Evolutionary conservation across 2,113 vertebrate genomes (phyloP).

Genomic region (Myocastor coypus): DNA sequence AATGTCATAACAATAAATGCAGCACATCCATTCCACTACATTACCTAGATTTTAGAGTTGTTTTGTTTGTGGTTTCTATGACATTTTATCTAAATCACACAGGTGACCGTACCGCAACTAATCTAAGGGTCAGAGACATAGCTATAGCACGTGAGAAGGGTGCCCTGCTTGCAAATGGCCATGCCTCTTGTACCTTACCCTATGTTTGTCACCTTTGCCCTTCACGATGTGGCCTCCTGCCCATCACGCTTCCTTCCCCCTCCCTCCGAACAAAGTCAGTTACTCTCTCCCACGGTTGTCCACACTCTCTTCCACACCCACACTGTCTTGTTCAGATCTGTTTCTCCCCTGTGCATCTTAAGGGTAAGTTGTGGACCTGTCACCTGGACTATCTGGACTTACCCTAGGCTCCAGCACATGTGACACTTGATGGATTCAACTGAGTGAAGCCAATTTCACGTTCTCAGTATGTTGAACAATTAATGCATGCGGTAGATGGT

Average conservation of each 20-base stretch:
- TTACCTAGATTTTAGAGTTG: neutral
- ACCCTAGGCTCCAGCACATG: neutral
- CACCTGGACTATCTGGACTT: neutral
- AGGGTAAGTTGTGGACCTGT: neutral
- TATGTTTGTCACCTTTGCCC: neutral
- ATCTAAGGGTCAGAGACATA: neutral
- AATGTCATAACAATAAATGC: neutral
- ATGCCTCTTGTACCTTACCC: neutral
- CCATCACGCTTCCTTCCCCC: neutral
- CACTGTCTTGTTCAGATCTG: neutral
- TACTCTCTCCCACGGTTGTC: neutral
- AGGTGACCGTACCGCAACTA: neutral
- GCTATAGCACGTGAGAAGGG: neutral
- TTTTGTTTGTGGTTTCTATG: slow-evolving; percentile 5
- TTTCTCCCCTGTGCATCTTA: neutral
- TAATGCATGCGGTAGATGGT: neutral
- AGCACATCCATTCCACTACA: neutral
- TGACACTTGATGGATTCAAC: neutral
- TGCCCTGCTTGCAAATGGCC: neutral
- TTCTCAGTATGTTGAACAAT: neutral
- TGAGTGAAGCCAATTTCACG: neutral
- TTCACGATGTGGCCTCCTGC: neutral
- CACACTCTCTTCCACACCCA: neutral
- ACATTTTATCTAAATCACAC: neutral
- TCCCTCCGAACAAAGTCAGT: neutral